A percentile compares a stretch with the other conserved stretches of the same genome.
These are phyloP conservation scores for Cladopsammia gracilis DNA, from an alignment of 64 coral and sea anemone species.

Conservation along the genomic window DNA sequence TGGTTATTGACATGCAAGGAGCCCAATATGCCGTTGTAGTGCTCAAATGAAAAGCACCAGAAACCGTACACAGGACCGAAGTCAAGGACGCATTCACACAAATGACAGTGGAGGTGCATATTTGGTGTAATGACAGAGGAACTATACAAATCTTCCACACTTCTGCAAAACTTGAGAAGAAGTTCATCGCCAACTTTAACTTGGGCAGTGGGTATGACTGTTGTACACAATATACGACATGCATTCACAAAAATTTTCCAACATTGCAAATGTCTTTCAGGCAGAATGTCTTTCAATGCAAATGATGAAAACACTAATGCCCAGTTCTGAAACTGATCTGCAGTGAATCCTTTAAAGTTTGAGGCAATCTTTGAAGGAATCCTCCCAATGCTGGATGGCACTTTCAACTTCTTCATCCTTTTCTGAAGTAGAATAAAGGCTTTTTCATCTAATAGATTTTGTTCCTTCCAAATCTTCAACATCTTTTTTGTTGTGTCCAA, in stretches of 20 bases:
- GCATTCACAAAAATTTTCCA: slow-evolving; percentile 71
- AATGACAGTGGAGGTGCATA: slow-evolving; percentile 32
- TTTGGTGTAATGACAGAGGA: slow-evolving; percentile 8
- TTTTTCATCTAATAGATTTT: slow-evolving; percentile 27
- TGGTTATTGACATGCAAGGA: slow-evolving; percentile 49
- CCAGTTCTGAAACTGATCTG: slow-evolving; percentile 71
- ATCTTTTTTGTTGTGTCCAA: slow-evolving; percentile 47
- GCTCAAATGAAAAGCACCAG: slow-evolving; percentile 65
- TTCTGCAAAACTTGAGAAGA: slow-evolving; percentile 27
- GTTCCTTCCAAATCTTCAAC: slow-evolving; percentile 20
- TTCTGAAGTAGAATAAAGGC: slow-evolving; percentile 2
- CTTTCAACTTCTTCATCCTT: slow-evolving; percentile 30
- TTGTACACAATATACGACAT: slow-evolving; percentile 30
- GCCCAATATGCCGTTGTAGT: slow-evolving; percentile 55
- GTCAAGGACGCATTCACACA: neutral
- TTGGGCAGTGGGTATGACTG: neutral
- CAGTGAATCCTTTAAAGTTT: slow-evolving; percentile 58
- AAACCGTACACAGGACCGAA: slow-evolving; percentile 34
- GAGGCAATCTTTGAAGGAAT: slow-evolving; percentile 60
- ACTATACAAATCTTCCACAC: slow-evolving; percentile 36
- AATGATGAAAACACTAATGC: slow-evolving; percentile 26
- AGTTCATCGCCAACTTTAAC: slow-evolving; percentile 43
- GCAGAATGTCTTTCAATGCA: slow-evolving; percentile 38
- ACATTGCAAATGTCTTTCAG: slow-evolving; percentile 20
- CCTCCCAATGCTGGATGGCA: slow-evolving; percentile 1